phyloP scores from a whole-genome alignment of 2,113 vertebrate species.

The Glareola pratincola region DNA sequence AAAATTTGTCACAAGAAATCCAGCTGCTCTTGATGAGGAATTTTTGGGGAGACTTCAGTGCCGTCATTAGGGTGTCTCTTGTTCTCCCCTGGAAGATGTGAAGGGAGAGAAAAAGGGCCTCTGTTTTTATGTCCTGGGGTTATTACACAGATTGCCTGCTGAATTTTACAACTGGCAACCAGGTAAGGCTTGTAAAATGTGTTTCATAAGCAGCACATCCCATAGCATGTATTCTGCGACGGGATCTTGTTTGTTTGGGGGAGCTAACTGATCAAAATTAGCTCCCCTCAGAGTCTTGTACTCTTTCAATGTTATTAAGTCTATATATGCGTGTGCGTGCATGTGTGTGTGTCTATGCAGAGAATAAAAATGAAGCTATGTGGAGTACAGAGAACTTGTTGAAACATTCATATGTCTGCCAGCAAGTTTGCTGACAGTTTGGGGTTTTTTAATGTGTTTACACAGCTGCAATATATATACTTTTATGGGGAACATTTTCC shows the following conservation, averaged over 20 bases:
- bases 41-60: background rate
- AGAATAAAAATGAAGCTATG: constrained; percentile 52
- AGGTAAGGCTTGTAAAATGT: constrained; percentile 31
- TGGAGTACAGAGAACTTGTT: constrained; percentile 64
- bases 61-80: background rate
- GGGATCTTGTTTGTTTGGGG: background rate
- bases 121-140: background rate
- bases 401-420: constrained; percentile 57
- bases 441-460: constrained; percentile 54
- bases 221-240: background rate
- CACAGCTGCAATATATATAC: constrained; percentile 62
- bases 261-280: constrained; percentile 7
- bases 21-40: background rate
- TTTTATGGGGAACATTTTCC: constrained; percentile 75
- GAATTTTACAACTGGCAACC: constrained; percentile 12
- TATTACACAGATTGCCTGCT: background rate
- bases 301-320: background rate
- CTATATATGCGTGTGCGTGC: fast-evolving
- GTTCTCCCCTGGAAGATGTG: background rate
- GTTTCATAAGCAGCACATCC: constrained; percentile 3
- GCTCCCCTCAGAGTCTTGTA: background rate
- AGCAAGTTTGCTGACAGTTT: constrained; percentile 61
- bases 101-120: background rate
- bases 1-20: background rate
- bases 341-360: background rate